These are phyloP conservation scores for Clavelina lepadiformis DNA, from an alignment of 23 tunicate genomes.

Conservation along the genomic window DNA sequence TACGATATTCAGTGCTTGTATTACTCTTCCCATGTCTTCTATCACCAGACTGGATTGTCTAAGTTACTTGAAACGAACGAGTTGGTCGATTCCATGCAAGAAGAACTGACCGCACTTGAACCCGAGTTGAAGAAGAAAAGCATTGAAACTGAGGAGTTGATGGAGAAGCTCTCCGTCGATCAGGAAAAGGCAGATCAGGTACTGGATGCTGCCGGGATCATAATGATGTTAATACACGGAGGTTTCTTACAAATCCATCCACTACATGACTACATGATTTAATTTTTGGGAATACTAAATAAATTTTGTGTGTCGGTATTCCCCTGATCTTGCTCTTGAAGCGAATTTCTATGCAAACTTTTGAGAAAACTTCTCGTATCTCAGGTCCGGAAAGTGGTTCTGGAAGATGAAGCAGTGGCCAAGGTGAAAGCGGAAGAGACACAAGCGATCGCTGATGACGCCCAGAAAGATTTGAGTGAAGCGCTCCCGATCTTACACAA, in stretches of 20 bases:
- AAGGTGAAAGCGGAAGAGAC: constrained; percentile 96
- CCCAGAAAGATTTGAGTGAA: constrained; percentile 90
- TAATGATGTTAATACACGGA: too few species aligned
- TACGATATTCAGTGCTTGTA: too few species aligned
- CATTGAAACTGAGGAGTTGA: constrained; percentile 84
- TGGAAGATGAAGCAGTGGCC: constrained; percentile 97
- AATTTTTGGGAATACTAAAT: too few species aligned
- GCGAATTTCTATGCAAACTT: too few species aligned
- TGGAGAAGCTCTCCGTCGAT: constrained; percentile 80
- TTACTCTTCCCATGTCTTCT: too few species aligned
- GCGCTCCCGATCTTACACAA: constrained; percentile 76
- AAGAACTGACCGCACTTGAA: constrained; percentile 87
- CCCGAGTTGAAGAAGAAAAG: constrained; percentile 90
- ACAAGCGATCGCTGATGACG: constrained; percentile 97
- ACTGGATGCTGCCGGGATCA: too few species aligned
- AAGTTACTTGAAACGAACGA: constrained; percentile 91
- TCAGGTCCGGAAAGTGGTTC: constrained; percentile 88
- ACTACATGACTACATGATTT: too few species aligned
- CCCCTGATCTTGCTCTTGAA: too few species aligned
- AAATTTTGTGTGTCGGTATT: too few species aligned
- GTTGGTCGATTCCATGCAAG: constrained; percentile 87
- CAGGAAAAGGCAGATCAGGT: constrained; percentile 96
- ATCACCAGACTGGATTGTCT: constrained; percentile 66
- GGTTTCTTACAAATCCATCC: too few species aligned
- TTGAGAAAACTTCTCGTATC: too few species aligned